Conservation (phyloP, 1,140 invertebrate genomes). For the Latrodectus geometricus region DNA sequence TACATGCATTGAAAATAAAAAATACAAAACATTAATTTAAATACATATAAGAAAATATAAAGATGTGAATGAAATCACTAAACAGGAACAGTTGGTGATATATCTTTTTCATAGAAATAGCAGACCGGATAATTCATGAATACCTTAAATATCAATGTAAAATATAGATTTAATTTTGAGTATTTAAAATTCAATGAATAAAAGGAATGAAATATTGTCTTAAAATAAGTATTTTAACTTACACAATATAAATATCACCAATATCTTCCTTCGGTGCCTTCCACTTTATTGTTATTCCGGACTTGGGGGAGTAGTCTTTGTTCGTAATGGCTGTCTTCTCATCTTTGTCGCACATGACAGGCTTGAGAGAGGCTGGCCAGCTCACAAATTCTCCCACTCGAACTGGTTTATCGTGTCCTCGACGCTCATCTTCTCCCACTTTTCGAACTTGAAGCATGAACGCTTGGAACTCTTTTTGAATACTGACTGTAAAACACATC, state of each 20-base stretch:
- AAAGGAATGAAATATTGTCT: too few species aligned
- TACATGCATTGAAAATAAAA: too few species aligned
- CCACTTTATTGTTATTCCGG: conserved; percentile 45
- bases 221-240: background rate
- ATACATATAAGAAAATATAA: too few species aligned
- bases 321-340: conserved; percentile 38
- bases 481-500: conserved; percentile 31
- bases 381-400: conserved; percentile 48
- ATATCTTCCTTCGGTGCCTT: conserved; percentile 52
- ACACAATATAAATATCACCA: conserved; percentile 51
- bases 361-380: conserved; percentile 13
- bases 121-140: too few species aligned
- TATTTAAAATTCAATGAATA: too few species aligned
- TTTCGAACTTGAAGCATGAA: conserved; percentile 58
- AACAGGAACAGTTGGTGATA: too few species aligned
- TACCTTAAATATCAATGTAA: too few species aligned
- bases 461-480: conserved; percentile 43
- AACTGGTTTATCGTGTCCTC: conserved; percentile 33
- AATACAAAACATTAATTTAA: too few species aligned
- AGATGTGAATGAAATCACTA: too few species aligned
- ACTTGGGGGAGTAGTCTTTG: conserved; percentile 41
- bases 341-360: conserved; percentile 43
- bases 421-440: conserved; percentile 37
- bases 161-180: too few species aligned
- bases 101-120: too few species aligned